phyloP scores from a whole-genome alignment of 2,888 invertebrate species.

The Drosophila nigricruria region DNA sequence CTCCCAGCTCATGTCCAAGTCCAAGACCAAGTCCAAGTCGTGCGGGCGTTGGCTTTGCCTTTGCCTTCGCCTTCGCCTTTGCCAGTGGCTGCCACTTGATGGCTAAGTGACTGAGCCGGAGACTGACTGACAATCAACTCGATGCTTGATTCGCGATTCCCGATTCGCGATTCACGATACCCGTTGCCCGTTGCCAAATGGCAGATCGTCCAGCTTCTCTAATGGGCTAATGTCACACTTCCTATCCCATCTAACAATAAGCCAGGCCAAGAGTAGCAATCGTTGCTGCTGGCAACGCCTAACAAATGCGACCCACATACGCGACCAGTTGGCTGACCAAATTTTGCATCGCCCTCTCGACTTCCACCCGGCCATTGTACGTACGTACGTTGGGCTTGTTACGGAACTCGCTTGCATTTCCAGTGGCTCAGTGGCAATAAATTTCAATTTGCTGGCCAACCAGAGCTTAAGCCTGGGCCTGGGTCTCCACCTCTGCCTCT shows the following conservation, averaged over 20 bases:
- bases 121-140: slow-evolving; percentile 75
- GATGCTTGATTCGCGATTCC: slow-evolving; percentile 50
- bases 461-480: slow-evolving; percentile 35
- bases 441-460: slow-evolving; percentile 83
- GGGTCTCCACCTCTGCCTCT: slow-evolving; percentile 3
- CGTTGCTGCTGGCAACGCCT: slow-evolving; percentile 49
- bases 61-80: slow-evolving; percentile 50
- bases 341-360: slow-evolving; percentile 54
- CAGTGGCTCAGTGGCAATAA: slow-evolving; percentile 82
- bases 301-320: slow-evolving; percentile 78
- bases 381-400: slow-evolving; percentile 39
- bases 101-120: slow-evolving; percentile 63
- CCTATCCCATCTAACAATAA: slow-evolving; percentile 63
- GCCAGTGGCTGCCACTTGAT: slow-evolving; percentile 55
- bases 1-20: slow-evolving; percentile 10
- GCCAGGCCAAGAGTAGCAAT: slow-evolving; percentile 38
- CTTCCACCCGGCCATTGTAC: background rate
- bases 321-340: slow-evolving; percentile 78
- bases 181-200: slow-evolving; percentile 13
- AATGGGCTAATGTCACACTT: slow-evolving; percentile 80
- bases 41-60: slow-evolving; percentile 80
- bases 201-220: slow-evolving; percentile 62
- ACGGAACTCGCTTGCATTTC: slow-evolving; percentile 70
- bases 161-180: slow-evolving; percentile 42
- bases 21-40: slow-evolving; percentile 61